A percentile compares a stretch with the other conserved stretches of the same genome.
phyloP scores from a whole-genome alignment of 2,797 vertebrate species.

The Poeciliopsis paucimaculata region DNA sequence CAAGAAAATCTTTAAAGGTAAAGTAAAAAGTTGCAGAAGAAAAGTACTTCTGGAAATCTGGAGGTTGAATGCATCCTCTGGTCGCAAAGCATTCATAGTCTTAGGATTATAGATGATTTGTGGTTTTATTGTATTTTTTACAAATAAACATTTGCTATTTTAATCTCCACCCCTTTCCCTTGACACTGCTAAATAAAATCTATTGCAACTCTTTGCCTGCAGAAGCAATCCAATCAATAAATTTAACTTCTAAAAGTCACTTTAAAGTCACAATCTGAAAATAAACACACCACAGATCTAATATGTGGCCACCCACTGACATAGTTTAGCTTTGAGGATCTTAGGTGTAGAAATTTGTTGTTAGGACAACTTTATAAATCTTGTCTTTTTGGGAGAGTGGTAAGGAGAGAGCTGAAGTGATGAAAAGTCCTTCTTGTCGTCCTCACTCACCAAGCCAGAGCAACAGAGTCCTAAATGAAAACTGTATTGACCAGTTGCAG shows the following conservation, averaged over 20 bases:
- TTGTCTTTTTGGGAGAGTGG: not conserved
- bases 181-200: not conserved
- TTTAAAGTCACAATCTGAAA: too few relatives aligned
- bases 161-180: not conserved
- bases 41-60: not conserved
- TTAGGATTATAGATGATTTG: not conserved
- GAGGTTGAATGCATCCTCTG: not conserved
- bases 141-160: not conserved
- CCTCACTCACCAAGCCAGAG: not conserved
- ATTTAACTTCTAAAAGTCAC: not conserved
- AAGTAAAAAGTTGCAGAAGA: not conserved
- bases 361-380: not conserved
- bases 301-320: not conserved
- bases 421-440: not conserved
- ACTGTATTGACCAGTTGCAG: not conserved
- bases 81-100: not conserved
- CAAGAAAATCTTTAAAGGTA: not conserved
- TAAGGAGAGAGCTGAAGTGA: not conserved
- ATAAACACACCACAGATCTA: not conserved
- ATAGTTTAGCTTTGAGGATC: not conserved
- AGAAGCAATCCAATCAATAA: not conserved
- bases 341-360: not conserved
- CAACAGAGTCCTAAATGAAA: not conserved
- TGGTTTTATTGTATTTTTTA: not conserved
- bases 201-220: not conserved